Conservation (phyloP, 2,888 invertebrate genomes). For the Calameuta filiformis region DNA sequence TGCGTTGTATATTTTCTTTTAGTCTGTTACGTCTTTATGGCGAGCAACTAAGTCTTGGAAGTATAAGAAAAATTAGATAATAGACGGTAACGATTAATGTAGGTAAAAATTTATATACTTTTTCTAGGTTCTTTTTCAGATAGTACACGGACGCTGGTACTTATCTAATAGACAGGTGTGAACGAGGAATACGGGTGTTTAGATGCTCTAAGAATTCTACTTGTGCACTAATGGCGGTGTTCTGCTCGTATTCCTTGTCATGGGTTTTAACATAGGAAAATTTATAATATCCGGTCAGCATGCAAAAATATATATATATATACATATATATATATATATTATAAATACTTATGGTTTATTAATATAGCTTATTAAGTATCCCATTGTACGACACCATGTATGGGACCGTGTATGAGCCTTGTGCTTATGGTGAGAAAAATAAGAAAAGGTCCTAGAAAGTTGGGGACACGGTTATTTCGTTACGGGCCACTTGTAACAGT, state of each 20-base stretch:
- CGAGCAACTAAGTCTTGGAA: background rate
- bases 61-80: background rate
- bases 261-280: background rate
- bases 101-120: background rate
- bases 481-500: slow-evolving; percentile 50
- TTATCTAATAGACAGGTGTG: background rate
- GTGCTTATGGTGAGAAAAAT: background rate
- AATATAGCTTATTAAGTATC: background rate
- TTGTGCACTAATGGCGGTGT: background rate
- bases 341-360: background rate
- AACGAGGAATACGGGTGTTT: background rate
- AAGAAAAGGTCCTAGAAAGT: background rate
- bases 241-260: background rate
- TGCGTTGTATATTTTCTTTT: background rate
- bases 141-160: background rate
- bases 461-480: background rate
- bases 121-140: background rate
- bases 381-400: background rate
- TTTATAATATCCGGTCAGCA: background rate
- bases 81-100: background rate
- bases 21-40: background rate
- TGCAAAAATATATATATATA: background rate
- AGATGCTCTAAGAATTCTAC: background rate
- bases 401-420: background rate
- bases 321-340: background rate